Base-by-base conservation (phyloP, 2,113 vertebrate genomes). In the Malurus elegans region DNA sequence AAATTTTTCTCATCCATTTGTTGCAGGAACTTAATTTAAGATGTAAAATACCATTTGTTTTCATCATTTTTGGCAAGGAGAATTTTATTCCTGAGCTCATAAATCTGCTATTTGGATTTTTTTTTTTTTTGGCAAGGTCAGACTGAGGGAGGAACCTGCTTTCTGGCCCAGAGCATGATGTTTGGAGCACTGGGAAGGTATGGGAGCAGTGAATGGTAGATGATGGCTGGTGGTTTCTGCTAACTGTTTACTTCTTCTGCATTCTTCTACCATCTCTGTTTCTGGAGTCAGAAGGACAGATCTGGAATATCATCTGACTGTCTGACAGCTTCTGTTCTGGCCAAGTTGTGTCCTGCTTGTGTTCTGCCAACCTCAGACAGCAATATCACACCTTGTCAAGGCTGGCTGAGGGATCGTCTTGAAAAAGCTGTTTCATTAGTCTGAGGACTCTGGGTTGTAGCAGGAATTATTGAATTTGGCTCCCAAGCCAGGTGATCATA, bases 1-100 rank as follows among this genome's bases (percentile, higher is more conserved):
- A 85, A 70, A 31, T 92, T 88, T 85, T 70, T 86, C 93, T 62
- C 53, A 58, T 83, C 56, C 56, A 5, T 94, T 92, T 93, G 62
- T 64, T 0, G 0, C 74, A 53, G 79, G 47, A 80, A 74, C 48
- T 70, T 88, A 78, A 93, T 78, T 70, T 58, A 60, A 92, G 14
- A 70, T 79, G 62, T 90, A 78, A 86, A 89, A 61, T 70, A 40
- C 31, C 0, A 57, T 92, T 73, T 65, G 69, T 91, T 94, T 76
- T 62, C 48, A 47, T 71, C 40, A 20, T 56, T 64, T 74, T 84
- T 88, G 85, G 69, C 69, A 86, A 20, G 18, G 79, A 80, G 34
- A 60, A 71, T 86, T 91, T 73, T 83, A 51, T 83, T 91, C 60
- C 57, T 24, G 19, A 51, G 38, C 28, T 70, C 0, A 0, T 86